Conservation (phyloP, 2,888 invertebrate genomes). For the Tetropium fuscum region DNA sequence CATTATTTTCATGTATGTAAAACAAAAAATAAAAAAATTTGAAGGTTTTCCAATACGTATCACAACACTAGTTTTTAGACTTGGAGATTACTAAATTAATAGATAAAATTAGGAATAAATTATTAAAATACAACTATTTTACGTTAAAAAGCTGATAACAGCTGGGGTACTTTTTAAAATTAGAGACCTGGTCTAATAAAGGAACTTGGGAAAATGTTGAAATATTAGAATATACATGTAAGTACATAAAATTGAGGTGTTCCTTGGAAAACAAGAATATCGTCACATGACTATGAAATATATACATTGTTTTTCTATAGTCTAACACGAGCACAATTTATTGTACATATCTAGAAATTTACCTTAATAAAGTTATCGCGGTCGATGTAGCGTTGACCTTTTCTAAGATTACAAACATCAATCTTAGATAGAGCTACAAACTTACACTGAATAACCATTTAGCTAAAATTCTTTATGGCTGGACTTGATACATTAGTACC, state of each 20-base stretch:
- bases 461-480: conserved; percentile 24
- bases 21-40: conserved; percentile 31
- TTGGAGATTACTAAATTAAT: conserved; percentile 31
- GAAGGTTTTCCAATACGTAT: conserved; percentile 23
- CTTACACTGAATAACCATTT: conserved; percentile 23
- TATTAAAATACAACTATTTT: conserved; percentile 20
- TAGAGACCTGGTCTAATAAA: conserved; percentile 11
- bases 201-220: conserved; percentile 5
- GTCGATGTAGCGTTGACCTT: conserved; percentile 30
- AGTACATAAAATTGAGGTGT: conserved; percentile 31
- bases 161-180: background rate
- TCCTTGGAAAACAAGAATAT: conserved; percentile 32
- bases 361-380: conserved; percentile 40
- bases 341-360: conserved; percentile 40
- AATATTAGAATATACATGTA: conserved; percentile 16
- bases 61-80: conserved; percentile 41
- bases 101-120: conserved; percentile 30
- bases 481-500: conserved; percentile 15
- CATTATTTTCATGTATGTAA: conserved; percentile 38
- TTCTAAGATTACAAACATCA: conserved; percentile 48
- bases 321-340: conserved; percentile 50
- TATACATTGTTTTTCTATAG: conserved; percentile 36
- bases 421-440: conserved; percentile 31
- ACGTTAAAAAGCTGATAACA: conserved; percentile 28
- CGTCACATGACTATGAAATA: conserved; percentile 25